Conservation (phyloP, 2,113 vertebrate species). For the Rhinichthys klamathensis region DNA sequence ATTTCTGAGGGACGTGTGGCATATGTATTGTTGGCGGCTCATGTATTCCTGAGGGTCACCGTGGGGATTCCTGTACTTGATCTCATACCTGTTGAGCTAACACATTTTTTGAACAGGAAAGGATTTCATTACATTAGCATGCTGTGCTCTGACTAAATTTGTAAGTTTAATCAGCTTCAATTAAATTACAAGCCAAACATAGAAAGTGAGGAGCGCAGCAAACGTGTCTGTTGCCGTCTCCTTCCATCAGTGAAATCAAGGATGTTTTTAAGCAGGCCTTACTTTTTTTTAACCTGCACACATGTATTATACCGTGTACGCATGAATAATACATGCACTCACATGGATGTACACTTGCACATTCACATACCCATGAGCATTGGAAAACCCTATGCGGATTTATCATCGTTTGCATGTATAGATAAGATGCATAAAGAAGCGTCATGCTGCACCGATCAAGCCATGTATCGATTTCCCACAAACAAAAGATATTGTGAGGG, state of each 20-base stretch:
- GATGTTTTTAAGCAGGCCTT: constrained; percentile 47
- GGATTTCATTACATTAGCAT: constrained; percentile 58
- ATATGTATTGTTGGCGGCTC: constrained; percentile 8
- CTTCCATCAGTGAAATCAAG: constrained; percentile 55
- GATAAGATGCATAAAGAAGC: constrained; percentile 25
- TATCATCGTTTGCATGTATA: constrained; percentile 36
- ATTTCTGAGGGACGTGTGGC: not conserved
- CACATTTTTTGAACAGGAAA: constrained; percentile 46
- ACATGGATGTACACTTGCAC: constrained; percentile 27
- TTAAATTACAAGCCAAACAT: constrained; percentile 58
- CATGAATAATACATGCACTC: constrained; percentile 52
- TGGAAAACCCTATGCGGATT: constrained; percentile 41
- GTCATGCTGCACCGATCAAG: constrained; percentile 24
- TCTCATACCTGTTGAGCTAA: constrained; percentile 45
- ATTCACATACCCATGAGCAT: constrained; percentile 42
- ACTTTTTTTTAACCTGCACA: constrained; percentile 40
- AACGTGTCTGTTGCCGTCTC: constrained; percentile 24
- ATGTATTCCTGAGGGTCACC: constrained; percentile 29
- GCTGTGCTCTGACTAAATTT: constrained; percentile 54
- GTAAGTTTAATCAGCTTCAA: constrained; percentile 63
- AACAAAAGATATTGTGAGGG: not conserved
- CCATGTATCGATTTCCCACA: constrained; percentile 19
- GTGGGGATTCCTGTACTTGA: constrained; percentile 29
- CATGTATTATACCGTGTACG: not conserved
- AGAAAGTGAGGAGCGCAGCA: constrained; percentile 42